A percentile compares a stretch with the other conserved stretches of the same genome.
Evolutionary conservation across 1,140 invertebrate species (phyloP).

Genomic region (Zophobas atratus): DNA sequence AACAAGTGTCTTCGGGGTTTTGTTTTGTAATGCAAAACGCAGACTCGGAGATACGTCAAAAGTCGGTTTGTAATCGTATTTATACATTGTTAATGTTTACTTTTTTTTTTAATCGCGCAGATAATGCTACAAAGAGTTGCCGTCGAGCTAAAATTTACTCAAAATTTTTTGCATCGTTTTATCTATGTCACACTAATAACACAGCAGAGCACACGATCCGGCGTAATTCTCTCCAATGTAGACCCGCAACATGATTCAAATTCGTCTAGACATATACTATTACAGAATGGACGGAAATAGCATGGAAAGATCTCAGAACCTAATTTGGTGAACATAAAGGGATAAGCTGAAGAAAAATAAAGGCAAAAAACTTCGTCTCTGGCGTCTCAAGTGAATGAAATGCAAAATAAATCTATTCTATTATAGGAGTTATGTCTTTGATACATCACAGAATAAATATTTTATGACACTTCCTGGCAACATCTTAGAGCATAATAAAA

Average conservation of each 20-base stretch:
- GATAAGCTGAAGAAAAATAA: neutral
- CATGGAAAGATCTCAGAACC: neutral
- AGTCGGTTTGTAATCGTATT: too few species aligned
- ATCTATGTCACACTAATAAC: too few species aligned
- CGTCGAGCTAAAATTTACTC: too few species aligned
- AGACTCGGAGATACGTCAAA: too few species aligned
- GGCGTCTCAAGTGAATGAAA: neutral
- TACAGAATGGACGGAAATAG: conserved; percentile 1
- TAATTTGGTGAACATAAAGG: neutral
- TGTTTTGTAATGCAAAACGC: too few species aligned
- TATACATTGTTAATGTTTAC: too few species aligned
- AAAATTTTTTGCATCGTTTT: too few species aligned
- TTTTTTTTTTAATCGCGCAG: too few species aligned
- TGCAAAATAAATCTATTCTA: neutral
- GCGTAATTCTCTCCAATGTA: too few species aligned
- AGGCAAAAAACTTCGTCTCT: neutral
- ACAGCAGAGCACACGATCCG: too few species aligned
- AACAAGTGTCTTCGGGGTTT: too few species aligned
- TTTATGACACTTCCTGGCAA: neutral
- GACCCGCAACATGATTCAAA: neutral
- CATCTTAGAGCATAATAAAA: neutral
- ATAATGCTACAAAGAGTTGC: too few species aligned
- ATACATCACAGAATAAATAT: neutral
- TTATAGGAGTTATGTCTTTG: neutral
- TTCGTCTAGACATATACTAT: conserved; percentile 3